Percentiles rank a stretch among this genome's conserved stretches.
Conservation (phyloP, 1,140 invertebrate genomes). For the Ectropis grisescens region DNA sequence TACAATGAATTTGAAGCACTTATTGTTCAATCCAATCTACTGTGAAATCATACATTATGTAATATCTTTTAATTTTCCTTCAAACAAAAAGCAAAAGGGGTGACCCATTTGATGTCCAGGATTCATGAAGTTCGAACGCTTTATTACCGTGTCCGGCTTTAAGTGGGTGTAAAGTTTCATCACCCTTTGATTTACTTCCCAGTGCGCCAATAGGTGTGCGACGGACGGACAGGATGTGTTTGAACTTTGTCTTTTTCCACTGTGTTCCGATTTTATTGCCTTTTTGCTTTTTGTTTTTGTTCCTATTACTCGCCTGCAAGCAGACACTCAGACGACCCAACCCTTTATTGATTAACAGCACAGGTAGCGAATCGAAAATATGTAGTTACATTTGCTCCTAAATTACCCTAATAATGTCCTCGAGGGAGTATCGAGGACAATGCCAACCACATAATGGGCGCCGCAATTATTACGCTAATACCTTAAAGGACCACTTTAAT, state of each 20-base stretch:
- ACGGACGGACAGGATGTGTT: slow-evolving; percentile 36
- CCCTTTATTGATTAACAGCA: slow-evolving; percentile 14
- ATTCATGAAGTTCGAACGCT: slow-evolving; percentile 63
- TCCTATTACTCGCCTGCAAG: slow-evolving; percentile 11
- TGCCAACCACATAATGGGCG: slow-evolving; percentile 44
- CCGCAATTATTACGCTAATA: slow-evolving; percentile 61
- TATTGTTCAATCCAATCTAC: too few species aligned
- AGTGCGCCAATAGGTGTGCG: slow-evolving; percentile 42
- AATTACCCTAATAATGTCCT: slow-evolving; percentile 24
- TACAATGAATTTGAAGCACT: too few species aligned
- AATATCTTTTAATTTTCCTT: slow-evolving; percentile 59
- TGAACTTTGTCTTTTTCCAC: slow-evolving; percentile 33
- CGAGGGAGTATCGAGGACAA: slow-evolving; percentile 32
- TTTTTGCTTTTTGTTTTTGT: slow-evolving; percentile 16
- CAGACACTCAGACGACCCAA: slow-evolving; percentile 1
- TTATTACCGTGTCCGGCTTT: slow-evolving; percentile 69
- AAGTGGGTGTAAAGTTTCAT: slow-evolving; percentile 70
- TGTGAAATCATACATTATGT: too few species aligned
- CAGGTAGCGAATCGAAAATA: too few species aligned
- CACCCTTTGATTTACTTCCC: slow-evolving; percentile 68
- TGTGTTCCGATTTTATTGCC: slow-evolving; percentile 18
- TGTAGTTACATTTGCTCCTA: slow-evolving; percentile 9
- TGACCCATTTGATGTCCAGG: slow-evolving; percentile 62
- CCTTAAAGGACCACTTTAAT: slow-evolving; percentile 62
- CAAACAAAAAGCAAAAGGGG: slow-evolving; percentile 57